A percentile compares a stretch with the other conserved stretches of the same genome.
phyloP scores from a whole-genome alignment of 2,113 vertebrate species.

The Suricata suricatta region DNA sequence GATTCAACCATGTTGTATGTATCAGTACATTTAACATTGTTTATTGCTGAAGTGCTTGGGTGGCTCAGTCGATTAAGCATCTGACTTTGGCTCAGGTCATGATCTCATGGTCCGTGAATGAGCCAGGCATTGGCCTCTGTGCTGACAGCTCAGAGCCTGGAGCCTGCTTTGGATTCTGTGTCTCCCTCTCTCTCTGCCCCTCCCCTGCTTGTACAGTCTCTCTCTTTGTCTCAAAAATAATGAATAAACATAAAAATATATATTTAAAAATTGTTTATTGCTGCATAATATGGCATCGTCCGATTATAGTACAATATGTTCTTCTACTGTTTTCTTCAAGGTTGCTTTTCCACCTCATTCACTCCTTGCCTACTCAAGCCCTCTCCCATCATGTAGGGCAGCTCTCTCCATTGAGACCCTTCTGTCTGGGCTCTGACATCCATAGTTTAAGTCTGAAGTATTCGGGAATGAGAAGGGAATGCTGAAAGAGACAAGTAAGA shows the following conservation, averaged over 20 bases:
- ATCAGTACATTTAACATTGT: background rate
- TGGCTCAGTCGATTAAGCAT: too few relatives aligned
- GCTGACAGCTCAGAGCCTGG: too few relatives aligned
- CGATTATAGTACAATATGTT: background rate
- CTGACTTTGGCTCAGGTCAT: too few relatives aligned
- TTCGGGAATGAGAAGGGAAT: background rate
- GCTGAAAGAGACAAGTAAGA: background rate
- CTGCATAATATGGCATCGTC: background rate
- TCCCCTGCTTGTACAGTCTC: too few relatives aligned
- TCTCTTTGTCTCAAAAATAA: too few relatives aligned
- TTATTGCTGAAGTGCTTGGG: background rate
- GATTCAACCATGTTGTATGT: background rate
- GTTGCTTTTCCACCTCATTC: background rate
- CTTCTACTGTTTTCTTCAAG: background rate
- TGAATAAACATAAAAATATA: too few relatives aligned
- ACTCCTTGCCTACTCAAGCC: background rate
- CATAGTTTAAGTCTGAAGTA: background rate
- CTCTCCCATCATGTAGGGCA: background rate
- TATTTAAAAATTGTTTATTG: background rate
- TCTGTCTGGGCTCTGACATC: background rate
- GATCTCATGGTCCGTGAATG: too few relatives aligned
- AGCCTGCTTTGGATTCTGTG: too few relatives aligned
- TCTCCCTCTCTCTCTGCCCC: too few relatives aligned
- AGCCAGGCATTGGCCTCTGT: too few relatives aligned
- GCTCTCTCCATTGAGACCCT: rapidly evolving